Percentiles rank a stretch among this genome's conserved stretches.
Conservation (phyloP, 2,888 invertebrate genomes). For the Agonopterix alstromeriana region DNA sequence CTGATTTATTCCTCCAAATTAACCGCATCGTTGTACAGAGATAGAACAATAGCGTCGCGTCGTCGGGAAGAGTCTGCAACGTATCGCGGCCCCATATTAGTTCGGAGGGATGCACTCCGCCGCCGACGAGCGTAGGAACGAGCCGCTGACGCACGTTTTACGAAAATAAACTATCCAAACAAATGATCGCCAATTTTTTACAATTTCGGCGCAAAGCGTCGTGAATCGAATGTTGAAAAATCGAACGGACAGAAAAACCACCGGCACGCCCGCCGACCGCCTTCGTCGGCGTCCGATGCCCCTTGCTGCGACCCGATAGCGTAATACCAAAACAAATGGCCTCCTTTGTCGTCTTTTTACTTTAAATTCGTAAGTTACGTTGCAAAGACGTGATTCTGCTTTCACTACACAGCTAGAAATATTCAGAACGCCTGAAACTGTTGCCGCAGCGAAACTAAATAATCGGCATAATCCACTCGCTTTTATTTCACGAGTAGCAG, state of each 20-base stretch:
- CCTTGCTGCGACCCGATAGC: slow-evolving; percentile 49
- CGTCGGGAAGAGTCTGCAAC: slow-evolving; percentile 14
- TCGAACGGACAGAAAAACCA: slow-evolving; percentile 33
- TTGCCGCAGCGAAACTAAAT: slow-evolving; percentile 11
- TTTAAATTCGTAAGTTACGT: slow-evolving; percentile 55
- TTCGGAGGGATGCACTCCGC: slow-evolving; percentile 10
- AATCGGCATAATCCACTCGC: slow-evolving; percentile 15
- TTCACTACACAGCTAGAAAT: slow-evolving; percentile 17
- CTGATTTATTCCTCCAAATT: slow-evolving; percentile 63
- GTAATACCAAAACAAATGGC: slow-evolving; percentile 69
- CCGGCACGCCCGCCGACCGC: neutral
- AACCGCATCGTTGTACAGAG: slow-evolving; percentile 40
- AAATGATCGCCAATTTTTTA: slow-evolving; percentile 38
- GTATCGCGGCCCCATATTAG: slow-evolving; percentile 9
- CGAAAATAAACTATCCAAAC: slow-evolving; percentile 24
- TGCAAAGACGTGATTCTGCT: slow-evolving; percentile 25
- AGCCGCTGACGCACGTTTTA: slow-evolving; percentile 15
- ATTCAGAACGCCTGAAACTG: slow-evolving; percentile 32
- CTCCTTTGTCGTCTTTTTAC: slow-evolving; percentile 52
- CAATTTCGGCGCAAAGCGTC: slow-evolving; percentile 30
- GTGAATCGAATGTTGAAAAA: slow-evolving; percentile 39
- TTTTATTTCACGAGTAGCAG: slow-evolving; percentile 23
- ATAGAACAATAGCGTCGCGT: slow-evolving; percentile 19
- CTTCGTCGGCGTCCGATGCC: slow-evolving; percentile 17
- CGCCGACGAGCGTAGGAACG: slow-evolving; percentile 14